Base-by-base conservation (phyloP, 2,888 invertebrate genomes). In the Endotricha flammealis region DNA sequence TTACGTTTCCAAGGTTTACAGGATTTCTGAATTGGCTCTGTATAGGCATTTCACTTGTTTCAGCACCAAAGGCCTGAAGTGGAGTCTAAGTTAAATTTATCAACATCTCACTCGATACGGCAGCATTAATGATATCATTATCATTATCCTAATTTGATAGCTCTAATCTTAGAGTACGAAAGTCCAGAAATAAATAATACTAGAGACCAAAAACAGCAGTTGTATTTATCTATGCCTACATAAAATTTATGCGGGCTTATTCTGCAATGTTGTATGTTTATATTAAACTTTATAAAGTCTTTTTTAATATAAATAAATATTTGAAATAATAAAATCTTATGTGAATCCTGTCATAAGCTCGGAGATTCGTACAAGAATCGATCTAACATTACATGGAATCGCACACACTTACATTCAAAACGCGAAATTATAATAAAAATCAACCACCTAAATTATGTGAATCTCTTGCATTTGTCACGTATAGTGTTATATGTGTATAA, bases 221-320 rank as follows among this genome's bases (percentile, higher is more conserved):
- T 43, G 40, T 44, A 40, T 39, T 30, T 39, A 41, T 41, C 29
- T 42, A 35, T 36, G 37, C 38, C 28, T 32, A 44, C 39, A 41
- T 39, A 16, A 32, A 24, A 38, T 39, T 13, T 32, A 20, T 34
- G 22, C 29, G 32, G 37, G 38, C 44, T 42, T 44, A 30, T 41
- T 44, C 41, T 35, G 39, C 41, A 44, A 45, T 45, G 48, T 48
- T 48, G 40, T 45, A 45, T 45, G 48, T 48, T 48, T 40, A 46
- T 50, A 51, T 50, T 53, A 41, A 48, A 55, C 45, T 68, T 72
- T 75, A 68, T 77, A 77, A 70, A 67, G 58, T 64, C 70, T 76
- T 77, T 69, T 79, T 61, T 64, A 76, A 79, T 71, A 75, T 81
- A 75, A 81, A 83, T 79, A 78, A 66, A 68, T 52, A 54, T 58